A percentile compares a stretch with the other conserved stretches of the same genome.
phyloP scores from a whole-genome alignment of 1,140 invertebrate species.

The Drosophila mayri region DNA sequence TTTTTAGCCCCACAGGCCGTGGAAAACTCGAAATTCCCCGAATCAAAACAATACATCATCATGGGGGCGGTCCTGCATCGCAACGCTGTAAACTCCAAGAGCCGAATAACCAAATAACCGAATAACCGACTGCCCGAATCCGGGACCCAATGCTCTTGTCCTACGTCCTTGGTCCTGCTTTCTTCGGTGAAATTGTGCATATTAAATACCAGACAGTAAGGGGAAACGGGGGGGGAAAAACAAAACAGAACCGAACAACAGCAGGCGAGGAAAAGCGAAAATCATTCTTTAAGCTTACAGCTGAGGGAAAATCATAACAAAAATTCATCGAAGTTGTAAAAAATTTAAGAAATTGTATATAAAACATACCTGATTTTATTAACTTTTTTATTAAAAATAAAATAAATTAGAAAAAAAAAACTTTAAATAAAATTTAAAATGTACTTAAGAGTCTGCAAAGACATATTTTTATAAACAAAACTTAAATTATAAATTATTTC shows the following conservation, averaged over 20 bases:
- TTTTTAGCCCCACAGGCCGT: slow-evolving; percentile 65
- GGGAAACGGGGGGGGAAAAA: slow-evolving; percentile 4
- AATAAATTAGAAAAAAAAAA: no score
- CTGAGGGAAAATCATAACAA: not conserved
- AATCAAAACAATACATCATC: slow-evolving; percentile 77
- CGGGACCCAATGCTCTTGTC: slow-evolving; percentile 16
- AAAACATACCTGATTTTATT: no score
- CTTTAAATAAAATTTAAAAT: no score
- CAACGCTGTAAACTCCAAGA: slow-evolving; percentile 1
- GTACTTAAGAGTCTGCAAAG: no score
- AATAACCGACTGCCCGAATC: slow-evolving; percentile 6
- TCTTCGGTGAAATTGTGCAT: slow-evolving; percentile 69
- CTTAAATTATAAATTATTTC: no score
- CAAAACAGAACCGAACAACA: not conserved
- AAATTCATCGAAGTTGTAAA: not conserved
- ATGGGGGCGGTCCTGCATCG: slow-evolving; percentile 7
- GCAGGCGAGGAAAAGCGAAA: not conserved
- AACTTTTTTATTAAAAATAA: no score
- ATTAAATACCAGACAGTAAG: slow-evolving; percentile 66
- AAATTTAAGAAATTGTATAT: no score
- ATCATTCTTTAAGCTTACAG: not conserved
- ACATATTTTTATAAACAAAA: no score
- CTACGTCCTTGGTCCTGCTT: slow-evolving; percentile 33
- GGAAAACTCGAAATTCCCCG: slow-evolving; percentile 49
- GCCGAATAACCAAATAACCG: not conserved